Evolutionary conservation across 2,797 vertebrate genomes (phyloP), one percentile per base, ranked within the genome.

Genomic region (Hapalemur alaotrensis): DNA sequence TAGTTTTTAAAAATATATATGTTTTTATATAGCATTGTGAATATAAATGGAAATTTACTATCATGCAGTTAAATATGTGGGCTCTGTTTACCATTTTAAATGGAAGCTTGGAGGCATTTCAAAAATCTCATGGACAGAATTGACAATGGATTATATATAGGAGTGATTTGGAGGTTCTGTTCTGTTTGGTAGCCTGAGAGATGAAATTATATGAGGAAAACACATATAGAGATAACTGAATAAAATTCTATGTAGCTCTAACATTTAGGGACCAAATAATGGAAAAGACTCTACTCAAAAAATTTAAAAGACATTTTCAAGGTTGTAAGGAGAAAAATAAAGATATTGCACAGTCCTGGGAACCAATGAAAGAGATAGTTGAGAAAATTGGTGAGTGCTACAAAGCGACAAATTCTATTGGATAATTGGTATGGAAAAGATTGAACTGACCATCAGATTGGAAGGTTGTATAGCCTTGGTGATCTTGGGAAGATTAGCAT

Each of bases 41-140:
- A 91, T 95, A 89, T 79, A 95, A 94, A 80, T 95, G 54, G 63
- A 90, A 91, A 95, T 85, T 95, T 92, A 63, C 38, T 79, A n/a
- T 88, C 48, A 28, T 76, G 12, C 35, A 65, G 25, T 95, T 88
- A 72, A 83, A 90, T 78, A 80, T 54, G 32, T 23, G 10, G 17
- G 50, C 23, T 95, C 61, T 93, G 38, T 88, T 93, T 92, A 79
- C 32, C 15, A 63, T 46, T 32, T 85, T 57, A 52, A 86, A 67
- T 67, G 18, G 73, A 73, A 80, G 86, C 23, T 92, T 85, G 59
- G 43, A 79, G 41, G 8, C 52, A 83, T 89, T 92, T 89, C 59
- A 72, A 73, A 92, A 90, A 41, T 87, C 35, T 93, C 70, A 65
- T 23, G 50, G 25, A 63, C 38, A 83, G 67, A 95, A 78, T 18